Base-by-base conservation (phyloP, 2,113 vertebrate species). In the Lutjanus erythropterus region DNA sequence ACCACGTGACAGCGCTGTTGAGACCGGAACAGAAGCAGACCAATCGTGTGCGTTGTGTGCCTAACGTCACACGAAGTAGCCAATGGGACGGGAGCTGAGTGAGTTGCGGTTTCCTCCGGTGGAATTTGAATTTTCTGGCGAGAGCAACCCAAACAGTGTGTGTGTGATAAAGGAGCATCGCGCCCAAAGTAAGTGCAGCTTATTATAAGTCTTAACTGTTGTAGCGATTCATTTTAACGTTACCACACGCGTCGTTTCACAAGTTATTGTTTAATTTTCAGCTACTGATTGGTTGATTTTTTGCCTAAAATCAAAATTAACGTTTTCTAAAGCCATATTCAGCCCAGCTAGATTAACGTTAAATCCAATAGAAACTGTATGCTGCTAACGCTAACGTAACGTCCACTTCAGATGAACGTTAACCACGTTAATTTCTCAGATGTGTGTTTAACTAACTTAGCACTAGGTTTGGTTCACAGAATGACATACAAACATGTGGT, bases 61-160 rank as follows among this genome's bases (percentile, higher is more conserved):
- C 0, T 3, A 42, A 80, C 84, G 91, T 90, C 64, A 68, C 14
- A 10, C 0, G 1, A 19, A 29, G 0, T 11, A 72, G 33, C 94
- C 93, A 95, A 95, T 95, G 23, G 31, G 21, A 16, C 0, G 16
- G 21, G 4, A 56, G 47, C 11, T 58, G 18, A 66, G 12, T 15
- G 33, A 9, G 23, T 71, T 9, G 39, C 25, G 0, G 41, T 58
- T 86, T 81, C 56, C 19, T 75, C 66, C 9, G 49, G 14, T 50
- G 4, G 8, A 83, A 37, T 94, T 95, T 93, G 92, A 94, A 94
- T 90, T 88, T 92, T 86, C 21, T 12, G 58, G 83, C 65, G 23
- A 61, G 71, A 67, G 16, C 31, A 33, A 65, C 21, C 7, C 16
- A 62, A 59, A 71, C 66, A 71, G 46, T 41, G 8, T 6, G 7